Evolutionary conservation across 64 coral and sea anemone genomes (phyloP).

Genomic region (Montipora cactus): DNA sequence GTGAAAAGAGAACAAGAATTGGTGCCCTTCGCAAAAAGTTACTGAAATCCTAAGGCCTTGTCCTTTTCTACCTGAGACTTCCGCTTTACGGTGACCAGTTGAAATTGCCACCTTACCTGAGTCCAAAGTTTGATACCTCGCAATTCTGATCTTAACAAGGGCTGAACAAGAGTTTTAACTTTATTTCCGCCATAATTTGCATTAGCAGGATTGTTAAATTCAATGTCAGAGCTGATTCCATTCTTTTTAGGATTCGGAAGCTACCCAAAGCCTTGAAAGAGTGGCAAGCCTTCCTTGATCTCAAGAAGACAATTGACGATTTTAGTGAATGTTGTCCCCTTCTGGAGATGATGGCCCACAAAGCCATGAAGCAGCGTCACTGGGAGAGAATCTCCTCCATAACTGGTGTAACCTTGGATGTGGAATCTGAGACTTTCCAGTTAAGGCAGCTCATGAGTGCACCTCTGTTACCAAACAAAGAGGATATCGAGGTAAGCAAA

Average conservation of each 20-base stretch:
- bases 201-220: background rate
- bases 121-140: too few species aligned
- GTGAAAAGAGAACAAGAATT: too few species aligned
- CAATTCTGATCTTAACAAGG: too few species aligned
- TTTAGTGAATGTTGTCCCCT: conserved; percentile 99
- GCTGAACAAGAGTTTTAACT: too few species aligned
- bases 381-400: conserved; percentile 99
- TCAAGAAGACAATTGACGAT: conserved; percentile 99
- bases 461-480: conserved; percentile 94
- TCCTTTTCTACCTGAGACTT: too few species aligned
- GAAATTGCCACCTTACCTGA: too few species aligned
- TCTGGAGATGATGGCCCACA: conserved; percentile 99
- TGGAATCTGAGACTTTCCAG: conserved; percentile 96
- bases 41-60: too few species aligned
- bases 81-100: too few species aligned
- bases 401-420: conserved; percentile 82
- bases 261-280: conserved; percentile 96
- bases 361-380: conserved; percentile 94
- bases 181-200: background rate
- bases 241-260: conserved; percentile 85
- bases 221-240: background rate
- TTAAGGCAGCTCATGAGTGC: conserved; percentile 98
- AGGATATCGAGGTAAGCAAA: conserved; percentile 91
- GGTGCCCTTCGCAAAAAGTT: too few species aligned
- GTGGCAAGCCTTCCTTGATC: conserved; percentile 97